Evolutionary conservation across 2,888 invertebrate species (phyloP).

Genomic region (Metallyticus violacea): DNA sequence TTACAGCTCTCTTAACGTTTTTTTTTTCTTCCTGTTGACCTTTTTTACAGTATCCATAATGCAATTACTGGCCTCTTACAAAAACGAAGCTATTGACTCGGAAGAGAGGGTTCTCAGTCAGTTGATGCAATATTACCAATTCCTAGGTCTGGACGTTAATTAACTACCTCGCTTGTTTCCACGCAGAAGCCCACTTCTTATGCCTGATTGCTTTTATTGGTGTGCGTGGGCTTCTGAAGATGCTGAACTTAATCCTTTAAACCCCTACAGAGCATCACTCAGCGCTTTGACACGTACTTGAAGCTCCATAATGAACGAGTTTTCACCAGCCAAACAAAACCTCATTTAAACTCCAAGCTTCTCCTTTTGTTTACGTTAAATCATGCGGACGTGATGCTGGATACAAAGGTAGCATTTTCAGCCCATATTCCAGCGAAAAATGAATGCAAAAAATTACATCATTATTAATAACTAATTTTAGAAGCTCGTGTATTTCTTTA

Average conservation of each 20-base stretch:
- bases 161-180: too few species aligned
- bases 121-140: not conserved
- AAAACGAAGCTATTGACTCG: not conserved
- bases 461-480: too few species aligned
- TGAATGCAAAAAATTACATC: too few species aligned
- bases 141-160: not conserved
- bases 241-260: not conserved
- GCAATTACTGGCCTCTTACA: not conserved
- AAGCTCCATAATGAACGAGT: not conserved
- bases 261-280: not conserved
- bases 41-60: not conserved
- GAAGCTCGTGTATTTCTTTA: too few species aligned
- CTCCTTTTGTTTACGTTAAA: not conserved
- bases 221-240: not conserved
- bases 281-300: not conserved
- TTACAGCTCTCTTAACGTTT: not conserved
- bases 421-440: too few species aligned
- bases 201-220: not conserved
- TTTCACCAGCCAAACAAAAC: not conserved
- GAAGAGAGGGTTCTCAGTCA: not conserved
- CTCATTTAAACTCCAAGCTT: not conserved
- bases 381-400: not conserved
- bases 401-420: not conserved
- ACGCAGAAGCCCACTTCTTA: too few species aligned
- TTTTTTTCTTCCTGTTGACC: not conserved